Percentiles rank a stretch among this genome's conserved stretches.
Evolutionary conservation across 2,888 invertebrate species (phyloP).

Genomic region (Rhagonycha fulva): DNA sequence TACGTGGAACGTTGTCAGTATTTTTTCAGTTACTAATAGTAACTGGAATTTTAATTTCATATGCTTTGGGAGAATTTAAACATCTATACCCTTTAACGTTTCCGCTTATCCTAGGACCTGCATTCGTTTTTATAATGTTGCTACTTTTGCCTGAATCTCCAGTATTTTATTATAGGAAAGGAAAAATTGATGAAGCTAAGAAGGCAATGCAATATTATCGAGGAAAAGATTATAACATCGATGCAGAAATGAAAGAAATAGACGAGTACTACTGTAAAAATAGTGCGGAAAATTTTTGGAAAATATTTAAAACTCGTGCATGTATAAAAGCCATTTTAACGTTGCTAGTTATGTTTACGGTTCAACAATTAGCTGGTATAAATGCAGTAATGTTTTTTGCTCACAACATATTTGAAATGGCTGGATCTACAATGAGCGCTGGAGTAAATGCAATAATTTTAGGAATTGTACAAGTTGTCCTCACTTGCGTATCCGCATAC

Average conservation of each 20-base stretch:
- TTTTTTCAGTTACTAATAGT: conserved; percentile 78
- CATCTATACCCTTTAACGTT: conserved; percentile 69
- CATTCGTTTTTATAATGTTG: conserved; percentile 65
- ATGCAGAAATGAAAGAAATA: conserved; percentile 67
- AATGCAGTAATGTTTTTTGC: conserved; percentile 82
- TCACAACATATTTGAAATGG: conserved; percentile 68
- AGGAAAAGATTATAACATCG: conserved; percentile 69
- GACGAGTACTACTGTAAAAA: conserved; percentile 51
- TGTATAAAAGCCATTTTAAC: conserved; percentile 48
- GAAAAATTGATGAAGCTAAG: conserved; percentile 60
- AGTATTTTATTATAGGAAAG: conserved; percentile 65
- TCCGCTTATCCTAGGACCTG: conserved; percentile 65
- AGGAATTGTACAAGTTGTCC: conserved; percentile 75
- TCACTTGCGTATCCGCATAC: conserved; percentile 68
- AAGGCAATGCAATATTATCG: conserved; percentile 69
- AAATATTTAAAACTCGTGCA: conserved; percentile 38
- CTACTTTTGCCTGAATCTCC: conserved; percentile 75
- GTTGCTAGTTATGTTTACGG: conserved; percentile 57
- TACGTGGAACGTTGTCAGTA: conserved; percentile 80
- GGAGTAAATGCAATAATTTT: conserved; percentile 73
- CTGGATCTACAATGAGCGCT: conserved; percentile 67
- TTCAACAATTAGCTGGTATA: conserved; percentile 77
- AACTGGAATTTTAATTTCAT: conserved; percentile 77
- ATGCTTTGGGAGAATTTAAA: conserved; percentile 68
- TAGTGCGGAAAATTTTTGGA: conserved; percentile 23